A percentile compares a stretch with the other conserved stretches of the same genome.
These are phyloP conservation scores for Microvelia longipes DNA, from an alignment of 1,140 invertebrate species.

Conservation along the genomic window DNA sequence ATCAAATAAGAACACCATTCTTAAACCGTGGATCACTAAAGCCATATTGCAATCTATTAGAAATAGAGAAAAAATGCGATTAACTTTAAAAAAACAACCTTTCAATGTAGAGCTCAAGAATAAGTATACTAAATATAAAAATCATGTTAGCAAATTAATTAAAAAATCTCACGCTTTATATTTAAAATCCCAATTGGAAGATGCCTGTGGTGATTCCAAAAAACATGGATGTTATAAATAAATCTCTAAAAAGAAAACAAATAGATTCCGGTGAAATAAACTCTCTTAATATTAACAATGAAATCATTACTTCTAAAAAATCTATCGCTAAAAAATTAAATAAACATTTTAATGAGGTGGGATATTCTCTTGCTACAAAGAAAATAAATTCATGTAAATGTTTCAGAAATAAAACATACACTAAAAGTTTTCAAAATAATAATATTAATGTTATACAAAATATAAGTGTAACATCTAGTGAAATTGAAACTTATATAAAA, in stretches of 20 bases:
- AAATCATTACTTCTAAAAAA: not conserved
- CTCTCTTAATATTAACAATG: not conserved
- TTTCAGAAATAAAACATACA: not conserved
- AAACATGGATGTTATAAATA: not conserved
- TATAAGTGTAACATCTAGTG: not conserved
- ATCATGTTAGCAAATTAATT: not conserved
- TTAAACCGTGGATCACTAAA: not conserved
- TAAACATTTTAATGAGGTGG: not conserved
- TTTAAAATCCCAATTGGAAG: not conserved
- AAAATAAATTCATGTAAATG: not conserved
- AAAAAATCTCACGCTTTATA: not conserved
- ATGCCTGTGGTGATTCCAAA: not conserved
- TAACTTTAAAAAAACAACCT: not conserved
- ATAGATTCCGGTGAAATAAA: not conserved
- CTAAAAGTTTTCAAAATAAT: not conserved
- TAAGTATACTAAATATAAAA: not conserved
- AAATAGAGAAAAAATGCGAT: not conserved
- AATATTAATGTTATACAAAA: not conserved
- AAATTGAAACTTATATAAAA: not conserved
- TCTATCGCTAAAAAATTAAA: not conserved
- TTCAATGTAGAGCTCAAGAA: not conserved
- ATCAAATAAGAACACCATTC: not conserved
- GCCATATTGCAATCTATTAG: not conserved
- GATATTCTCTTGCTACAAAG: not conserved
- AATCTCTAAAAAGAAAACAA: not conserved